phyloP scores from a whole-genome alignment of 2,888 invertebrate species.

The Nomada hirtipes region DNA sequence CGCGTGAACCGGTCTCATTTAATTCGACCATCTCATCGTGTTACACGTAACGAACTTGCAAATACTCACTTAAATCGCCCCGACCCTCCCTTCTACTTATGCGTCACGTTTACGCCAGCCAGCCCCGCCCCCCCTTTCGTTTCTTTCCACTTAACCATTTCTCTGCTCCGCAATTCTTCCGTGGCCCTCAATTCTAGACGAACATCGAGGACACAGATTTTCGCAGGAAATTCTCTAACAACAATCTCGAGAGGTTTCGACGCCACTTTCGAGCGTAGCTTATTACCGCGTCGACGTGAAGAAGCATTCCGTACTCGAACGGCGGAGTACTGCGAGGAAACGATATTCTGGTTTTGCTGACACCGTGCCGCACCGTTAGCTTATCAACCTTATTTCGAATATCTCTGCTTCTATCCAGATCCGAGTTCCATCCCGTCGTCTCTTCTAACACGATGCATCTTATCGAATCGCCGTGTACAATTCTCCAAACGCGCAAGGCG shows the following conservation, averaged over 20 bases:
- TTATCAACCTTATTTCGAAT: constrained; percentile 28
- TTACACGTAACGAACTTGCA: constrained; percentile 4
- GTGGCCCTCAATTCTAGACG: not conserved
- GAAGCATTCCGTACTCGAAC: constrained; percentile 5
- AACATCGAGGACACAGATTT: constrained; percentile 3
- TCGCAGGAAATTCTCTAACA: constrained; percentile 16
- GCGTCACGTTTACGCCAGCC: no score
- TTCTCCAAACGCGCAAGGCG: no score
- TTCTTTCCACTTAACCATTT: not conserved
- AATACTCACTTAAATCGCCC: not conserved
- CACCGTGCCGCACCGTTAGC: not conserved
- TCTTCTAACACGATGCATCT: not conserved
- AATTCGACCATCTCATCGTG: constrained; percentile 16
- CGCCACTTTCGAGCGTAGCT: constrained; percentile 20
- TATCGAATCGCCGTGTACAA: constrained; percentile 1
- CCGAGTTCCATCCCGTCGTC: not conserved
- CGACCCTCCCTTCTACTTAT: not conserved
- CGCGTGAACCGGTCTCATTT: constrained; percentile 6
- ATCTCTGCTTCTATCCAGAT: constrained; percentile 3
- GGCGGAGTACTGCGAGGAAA: not conserved
- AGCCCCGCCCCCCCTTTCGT: not conserved
- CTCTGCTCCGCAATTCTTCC: no score
- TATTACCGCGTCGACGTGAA: constrained; percentile 42
- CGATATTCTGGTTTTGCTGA: constrained; percentile 24
- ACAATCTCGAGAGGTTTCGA: constrained; percentile 32